Conservation (phyloP, 1,140 invertebrate genomes). For the Drosophila simulans region DNA sequence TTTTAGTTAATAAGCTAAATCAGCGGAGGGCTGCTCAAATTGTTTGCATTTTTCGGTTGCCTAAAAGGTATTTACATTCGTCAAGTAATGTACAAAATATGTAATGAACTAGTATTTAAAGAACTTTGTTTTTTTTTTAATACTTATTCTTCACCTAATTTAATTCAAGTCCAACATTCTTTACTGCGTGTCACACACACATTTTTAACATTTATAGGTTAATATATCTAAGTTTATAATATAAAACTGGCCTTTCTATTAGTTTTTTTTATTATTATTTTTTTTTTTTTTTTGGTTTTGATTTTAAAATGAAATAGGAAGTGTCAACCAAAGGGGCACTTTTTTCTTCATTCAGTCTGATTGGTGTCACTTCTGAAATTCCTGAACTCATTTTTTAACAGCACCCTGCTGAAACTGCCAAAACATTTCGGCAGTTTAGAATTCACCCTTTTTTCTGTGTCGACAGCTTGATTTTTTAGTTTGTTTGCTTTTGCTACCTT, state of each 20-base stretch:
- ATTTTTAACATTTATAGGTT: too few relatives aligned
- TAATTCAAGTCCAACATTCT: too few relatives aligned
- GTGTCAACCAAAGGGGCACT: not conserved
- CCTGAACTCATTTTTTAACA: not conserved
- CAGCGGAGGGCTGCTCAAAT: conserved; percentile 1
- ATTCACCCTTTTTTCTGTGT: conserved; percentile 2
- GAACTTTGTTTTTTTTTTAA: not conserved
- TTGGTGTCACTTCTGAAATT: not conserved
- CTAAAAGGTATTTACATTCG: not conserved
- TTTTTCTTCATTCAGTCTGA: not conserved
- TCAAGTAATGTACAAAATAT: not conserved
- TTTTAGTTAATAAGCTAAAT: conserved; percentile 22
- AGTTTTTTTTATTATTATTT: not conserved
- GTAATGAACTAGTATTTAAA: not conserved
- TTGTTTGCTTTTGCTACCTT: not conserved
- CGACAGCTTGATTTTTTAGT: not conserved
- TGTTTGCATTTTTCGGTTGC: conserved; percentile 6
- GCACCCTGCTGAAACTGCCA: conserved; percentile 9
- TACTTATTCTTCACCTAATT: too few relatives aligned
- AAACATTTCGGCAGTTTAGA: conserved; percentile 18
- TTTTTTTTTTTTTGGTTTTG: too few relatives aligned
- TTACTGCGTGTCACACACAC: too few relatives aligned
- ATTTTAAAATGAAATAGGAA: not conserved
- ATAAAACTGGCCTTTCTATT: too few relatives aligned
- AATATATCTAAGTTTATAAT: too few relatives aligned